Conservation (phyloP, 2,888 invertebrate genomes). For the Diaperis boleti region DNA sequence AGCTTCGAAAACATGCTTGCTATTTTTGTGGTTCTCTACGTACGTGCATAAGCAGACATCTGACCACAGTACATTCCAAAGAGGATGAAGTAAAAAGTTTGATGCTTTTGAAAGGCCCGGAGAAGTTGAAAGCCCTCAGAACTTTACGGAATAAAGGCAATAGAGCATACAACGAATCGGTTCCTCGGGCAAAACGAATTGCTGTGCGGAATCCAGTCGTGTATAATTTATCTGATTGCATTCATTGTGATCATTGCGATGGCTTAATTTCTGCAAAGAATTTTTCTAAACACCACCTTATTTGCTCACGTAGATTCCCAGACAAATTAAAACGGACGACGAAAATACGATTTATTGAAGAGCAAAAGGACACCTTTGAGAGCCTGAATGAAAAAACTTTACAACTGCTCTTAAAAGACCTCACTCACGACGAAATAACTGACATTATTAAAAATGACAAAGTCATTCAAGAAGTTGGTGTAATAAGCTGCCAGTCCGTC, state of each 20-base stretch:
- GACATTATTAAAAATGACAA: slow-evolving; percentile 4
- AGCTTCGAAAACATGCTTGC: background rate
- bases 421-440: no score
- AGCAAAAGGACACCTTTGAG: background rate
- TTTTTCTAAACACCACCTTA: no score
- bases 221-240: no score
- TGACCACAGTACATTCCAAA: background rate
- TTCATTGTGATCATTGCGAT: no score
- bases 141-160: background rate
- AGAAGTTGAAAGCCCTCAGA: background rate
- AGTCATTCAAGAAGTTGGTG: background rate
- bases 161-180: background rate
- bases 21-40: background rate
- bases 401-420: background rate
- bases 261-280: no score
- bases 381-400: background rate
- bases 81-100: background rate
- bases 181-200: no score
- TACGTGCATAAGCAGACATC: background rate
- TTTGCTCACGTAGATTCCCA: background rate
- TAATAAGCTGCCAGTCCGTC: slow-evolving; percentile 8
- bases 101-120: background rate
- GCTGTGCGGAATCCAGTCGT: no score
- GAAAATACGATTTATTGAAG: background rate
- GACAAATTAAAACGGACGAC: background rate